phyloP scores from a whole-genome alignment of 2,113 vertebrate genomes.

The Noturus placidus region DNA sequence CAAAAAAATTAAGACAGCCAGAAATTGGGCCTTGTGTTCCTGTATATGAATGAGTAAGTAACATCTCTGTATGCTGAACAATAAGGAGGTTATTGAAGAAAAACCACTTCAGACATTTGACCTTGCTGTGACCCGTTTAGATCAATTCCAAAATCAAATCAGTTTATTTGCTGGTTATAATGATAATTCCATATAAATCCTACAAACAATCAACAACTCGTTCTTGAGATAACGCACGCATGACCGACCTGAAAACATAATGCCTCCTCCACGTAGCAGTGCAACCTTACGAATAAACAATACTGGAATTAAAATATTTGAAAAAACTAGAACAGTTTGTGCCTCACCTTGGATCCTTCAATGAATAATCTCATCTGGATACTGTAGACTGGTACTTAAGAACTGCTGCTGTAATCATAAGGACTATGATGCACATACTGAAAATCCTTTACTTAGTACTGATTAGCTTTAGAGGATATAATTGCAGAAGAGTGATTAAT shows the following conservation, averaged over 20 bases:
- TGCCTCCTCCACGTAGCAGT: background rate
- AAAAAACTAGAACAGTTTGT: background rate
- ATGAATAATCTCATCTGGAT: background rate
- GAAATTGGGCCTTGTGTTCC: background rate
- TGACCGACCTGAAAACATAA: background rate
- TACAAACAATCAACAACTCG: background rate
- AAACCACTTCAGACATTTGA: background rate
- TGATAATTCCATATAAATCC: background rate
- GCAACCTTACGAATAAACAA: background rate
- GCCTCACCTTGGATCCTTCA: background rate
- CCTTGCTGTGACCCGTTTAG: background rate
- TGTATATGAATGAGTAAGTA: background rate
- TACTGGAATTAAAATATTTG: background rate
- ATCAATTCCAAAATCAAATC: background rate
- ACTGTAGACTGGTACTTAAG: background rate
- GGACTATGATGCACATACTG: background rate
- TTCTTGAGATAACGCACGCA: background rate
- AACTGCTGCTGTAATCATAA: background rate
- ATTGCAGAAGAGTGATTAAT: background rate
- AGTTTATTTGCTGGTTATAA: background rate
- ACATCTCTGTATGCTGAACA: background rate
- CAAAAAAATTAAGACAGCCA: background rate
- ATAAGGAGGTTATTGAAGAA: background rate
- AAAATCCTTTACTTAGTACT: background rate
- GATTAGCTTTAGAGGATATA: background rate